Evolutionary conservation across 2,113 vertebrate genomes (phyloP).

Genomic region (Xyrauchen texanus): DNA sequence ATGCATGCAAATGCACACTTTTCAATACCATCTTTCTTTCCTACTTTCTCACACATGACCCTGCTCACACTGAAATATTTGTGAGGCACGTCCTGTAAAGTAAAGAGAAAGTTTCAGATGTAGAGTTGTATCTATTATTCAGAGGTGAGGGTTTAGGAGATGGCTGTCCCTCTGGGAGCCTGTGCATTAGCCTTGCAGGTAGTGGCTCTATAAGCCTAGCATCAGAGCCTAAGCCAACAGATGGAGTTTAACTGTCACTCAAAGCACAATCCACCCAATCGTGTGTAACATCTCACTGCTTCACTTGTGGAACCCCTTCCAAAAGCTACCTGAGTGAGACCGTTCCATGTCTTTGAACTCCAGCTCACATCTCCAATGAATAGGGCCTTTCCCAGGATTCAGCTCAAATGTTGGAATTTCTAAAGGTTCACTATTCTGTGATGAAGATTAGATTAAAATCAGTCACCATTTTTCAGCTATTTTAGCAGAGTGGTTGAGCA

Average conservation of each 20-base stretch:
- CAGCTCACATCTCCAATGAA: constrained; percentile 1
- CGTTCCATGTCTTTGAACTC: constrained; percentile 17
- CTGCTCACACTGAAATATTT: constrained; percentile 38
- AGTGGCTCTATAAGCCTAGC: constrained; percentile 33
- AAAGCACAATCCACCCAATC: constrained; percentile 25
- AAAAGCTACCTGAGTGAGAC: constrained; percentile 3
- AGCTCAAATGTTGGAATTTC: not conserved
- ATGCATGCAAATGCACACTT: not conserved
- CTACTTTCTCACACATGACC: not conserved
- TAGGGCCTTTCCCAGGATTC: not conserved
- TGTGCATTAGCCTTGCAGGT: constrained; percentile 53
- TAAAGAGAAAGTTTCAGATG: constrained; percentile 47
- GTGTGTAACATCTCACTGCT: not conserved
- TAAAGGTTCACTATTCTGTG: not conserved
- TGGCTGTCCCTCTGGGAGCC: constrained; percentile 43
- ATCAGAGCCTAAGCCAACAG: constrained; percentile 30
- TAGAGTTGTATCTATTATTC: constrained; percentile 51
- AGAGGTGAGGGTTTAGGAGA: constrained; percentile 44
- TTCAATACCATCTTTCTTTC: not conserved
- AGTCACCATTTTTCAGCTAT: not conserved
- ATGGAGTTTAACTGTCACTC: constrained; percentile 25
- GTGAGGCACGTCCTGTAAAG: constrained; percentile 15
- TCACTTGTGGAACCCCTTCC: constrained; percentile 4
- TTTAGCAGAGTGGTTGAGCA: not conserved
- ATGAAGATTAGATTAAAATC: constrained; percentile 7